Percentiles rank a stretch among this genome's conserved stretches.
These are phyloP conservation scores for Thymelicus lineola DNA, from an alignment of 2,888 invertebrate genomes.

Conservation along the genomic window DNA sequence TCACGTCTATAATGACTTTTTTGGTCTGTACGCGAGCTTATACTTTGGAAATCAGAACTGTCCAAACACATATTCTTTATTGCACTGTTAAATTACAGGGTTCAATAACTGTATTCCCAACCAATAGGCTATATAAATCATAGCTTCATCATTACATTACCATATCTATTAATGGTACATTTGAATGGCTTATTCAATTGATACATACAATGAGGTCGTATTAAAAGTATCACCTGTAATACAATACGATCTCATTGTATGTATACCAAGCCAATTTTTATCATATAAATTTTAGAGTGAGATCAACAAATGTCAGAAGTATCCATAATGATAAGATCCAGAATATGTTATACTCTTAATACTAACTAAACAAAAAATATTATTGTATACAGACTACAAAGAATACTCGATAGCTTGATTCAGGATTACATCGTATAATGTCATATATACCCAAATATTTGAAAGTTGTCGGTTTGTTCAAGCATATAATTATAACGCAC, in stretches of 20 bases:
- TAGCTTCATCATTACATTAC: constrained; percentile 34
- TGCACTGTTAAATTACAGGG: constrained; percentile 1
- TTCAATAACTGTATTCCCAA: constrained; percentile 5
- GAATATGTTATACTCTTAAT: too few relatives aligned
- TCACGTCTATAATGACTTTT: too few relatives aligned
- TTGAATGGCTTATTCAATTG: constrained; percentile 38
- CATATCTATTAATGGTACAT: constrained; percentile 39
- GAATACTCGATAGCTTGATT: too few relatives aligned
- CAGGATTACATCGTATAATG: too few relatives aligned
- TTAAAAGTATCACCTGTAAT: constrained; percentile 24
- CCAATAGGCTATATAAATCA: constrained; percentile 31
- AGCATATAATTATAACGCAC: too few relatives aligned
- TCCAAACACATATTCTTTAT: not conserved
- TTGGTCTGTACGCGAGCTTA: too few relatives aligned
- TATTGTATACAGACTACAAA: too few relatives aligned
- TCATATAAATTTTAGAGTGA: not conserved
- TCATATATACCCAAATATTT: too few relatives aligned
- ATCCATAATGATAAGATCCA: not conserved
- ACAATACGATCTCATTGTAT: not conserved
- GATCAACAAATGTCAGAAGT: not conserved
- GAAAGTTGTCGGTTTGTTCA: too few relatives aligned
- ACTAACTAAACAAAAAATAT: too few relatives aligned
- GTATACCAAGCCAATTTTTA: constrained; percentile 5
- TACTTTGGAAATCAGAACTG: too few relatives aligned
- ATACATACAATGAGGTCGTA: constrained; percentile 30